phyloP scores from a whole-genome alignment of 2,797 vertebrate species.

The Ataeniobius toweri region DNA sequence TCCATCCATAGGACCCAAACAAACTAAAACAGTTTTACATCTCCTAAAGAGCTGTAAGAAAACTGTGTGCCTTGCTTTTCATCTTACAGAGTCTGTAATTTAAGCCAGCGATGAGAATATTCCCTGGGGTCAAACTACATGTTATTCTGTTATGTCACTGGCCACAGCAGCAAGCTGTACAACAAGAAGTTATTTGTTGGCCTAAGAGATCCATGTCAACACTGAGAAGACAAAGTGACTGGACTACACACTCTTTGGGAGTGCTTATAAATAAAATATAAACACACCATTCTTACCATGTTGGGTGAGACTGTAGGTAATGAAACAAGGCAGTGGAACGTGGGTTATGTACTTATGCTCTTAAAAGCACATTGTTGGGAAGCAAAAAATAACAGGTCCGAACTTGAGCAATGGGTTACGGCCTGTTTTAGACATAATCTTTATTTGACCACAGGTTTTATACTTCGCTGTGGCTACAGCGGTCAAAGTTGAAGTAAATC shows the following conservation, averaged over 20 bases:
- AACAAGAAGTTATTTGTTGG: constrained; percentile 6
- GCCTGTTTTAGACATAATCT: constrained; percentile 61
- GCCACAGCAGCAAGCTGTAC: constrained; percentile 5
- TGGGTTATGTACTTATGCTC: constrained; percentile 20
- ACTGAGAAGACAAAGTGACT: constrained; percentile 5
- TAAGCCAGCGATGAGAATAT: constrained; percentile 19
- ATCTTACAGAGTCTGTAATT: constrained; percentile 23
- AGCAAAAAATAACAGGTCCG: constrained; percentile 16
- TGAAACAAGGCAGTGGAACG: constrained; percentile 18
- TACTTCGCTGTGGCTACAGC: constrained; percentile 47
- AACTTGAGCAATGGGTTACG: constrained; percentile 25
- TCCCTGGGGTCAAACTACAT: constrained; percentile 28
- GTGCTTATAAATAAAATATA: constrained; percentile 2
- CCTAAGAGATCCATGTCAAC: constrained; percentile 1
- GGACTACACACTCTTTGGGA: constrained; percentile 2
- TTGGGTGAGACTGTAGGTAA: constrained; percentile 12
- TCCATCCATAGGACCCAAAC: not conserved
- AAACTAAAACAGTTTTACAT: not conserved
- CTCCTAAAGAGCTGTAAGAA: not conserved
- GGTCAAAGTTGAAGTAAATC: constrained; percentile 50
- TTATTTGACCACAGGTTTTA: constrained; percentile 63
- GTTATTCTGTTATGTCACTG: constrained; percentile 9
- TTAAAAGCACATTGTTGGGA: constrained; percentile 23
- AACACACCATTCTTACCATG: not conserved
- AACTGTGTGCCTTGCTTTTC: constrained; percentile 8